Evolutionary conservation across 2,113 vertebrate species (phyloP).

Genomic region (Myrmecophaga tridactyla): DNA sequence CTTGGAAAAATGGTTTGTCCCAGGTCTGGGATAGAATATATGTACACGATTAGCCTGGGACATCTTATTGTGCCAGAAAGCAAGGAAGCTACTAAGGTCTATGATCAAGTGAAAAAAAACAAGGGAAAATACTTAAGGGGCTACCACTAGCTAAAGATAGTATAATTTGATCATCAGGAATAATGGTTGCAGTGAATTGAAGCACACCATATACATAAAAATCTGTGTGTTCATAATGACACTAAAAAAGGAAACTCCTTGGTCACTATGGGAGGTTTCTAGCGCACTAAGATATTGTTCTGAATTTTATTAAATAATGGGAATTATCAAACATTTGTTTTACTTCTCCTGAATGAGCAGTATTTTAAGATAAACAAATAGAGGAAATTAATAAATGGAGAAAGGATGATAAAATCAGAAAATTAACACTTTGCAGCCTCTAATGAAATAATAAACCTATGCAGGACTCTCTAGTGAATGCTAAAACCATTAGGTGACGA

Average conservation of each 20-base stretch:
- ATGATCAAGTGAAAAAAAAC: background rate
- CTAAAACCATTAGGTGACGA: background rate
- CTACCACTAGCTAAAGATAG: background rate
- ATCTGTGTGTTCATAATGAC: background rate
- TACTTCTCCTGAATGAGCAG: background rate
- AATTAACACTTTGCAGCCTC: background rate
- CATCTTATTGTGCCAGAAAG: background rate
- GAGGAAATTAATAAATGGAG: background rate
- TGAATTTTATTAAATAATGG: slow-evolving; percentile 33
- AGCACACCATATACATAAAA: background rate
- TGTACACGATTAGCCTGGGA: background rate
- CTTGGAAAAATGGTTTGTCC: background rate
- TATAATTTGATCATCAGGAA: background rate
- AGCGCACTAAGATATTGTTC: background rate
- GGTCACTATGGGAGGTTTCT: background rate
- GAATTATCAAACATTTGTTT: background rate
- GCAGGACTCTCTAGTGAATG: background rate
- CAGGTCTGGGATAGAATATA: background rate
- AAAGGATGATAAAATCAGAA: background rate
- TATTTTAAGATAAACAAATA: background rate
- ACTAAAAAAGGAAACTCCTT: background rate
- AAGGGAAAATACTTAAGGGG: background rate
- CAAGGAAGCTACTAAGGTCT: background rate
- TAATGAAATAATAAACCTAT: background rate
- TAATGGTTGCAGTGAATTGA: background rate